These are phyloP conservation scores for Ploceus nigricollis DNA, from an alignment of 2,113 vertebrate genomes.

Conservation along the genomic window DNA sequence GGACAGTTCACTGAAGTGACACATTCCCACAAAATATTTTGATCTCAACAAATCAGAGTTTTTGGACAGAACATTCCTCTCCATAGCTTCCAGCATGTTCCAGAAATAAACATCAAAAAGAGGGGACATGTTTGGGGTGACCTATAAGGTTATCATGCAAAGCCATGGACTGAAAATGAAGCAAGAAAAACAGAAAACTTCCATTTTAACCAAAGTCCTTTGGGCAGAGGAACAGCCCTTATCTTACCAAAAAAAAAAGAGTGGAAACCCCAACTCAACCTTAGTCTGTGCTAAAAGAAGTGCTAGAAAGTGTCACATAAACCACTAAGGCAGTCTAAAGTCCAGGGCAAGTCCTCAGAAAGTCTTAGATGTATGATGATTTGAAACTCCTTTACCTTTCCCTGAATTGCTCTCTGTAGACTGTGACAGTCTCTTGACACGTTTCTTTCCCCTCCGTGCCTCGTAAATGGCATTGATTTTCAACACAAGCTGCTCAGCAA, in stretches of 20 bases:
- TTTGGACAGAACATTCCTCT: slow-evolving; percentile 26
- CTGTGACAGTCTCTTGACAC: slow-evolving; percentile 91
- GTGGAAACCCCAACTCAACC: background rate
- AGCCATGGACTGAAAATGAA: background rate
- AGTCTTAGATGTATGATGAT: background rate
- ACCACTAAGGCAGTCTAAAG: background rate
- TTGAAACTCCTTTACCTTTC: slow-evolving; percentile 78
- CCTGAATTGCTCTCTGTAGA: slow-evolving; percentile 90
- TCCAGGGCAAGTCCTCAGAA: background rate
- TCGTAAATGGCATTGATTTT: slow-evolving; percentile 95
- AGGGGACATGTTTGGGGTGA: background rate
- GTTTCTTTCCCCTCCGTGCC: slow-evolving; percentile 91
- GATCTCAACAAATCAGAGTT: slow-evolving; percentile 19
- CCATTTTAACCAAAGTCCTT: background rate
- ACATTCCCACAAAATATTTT: slow-evolving; percentile 3
- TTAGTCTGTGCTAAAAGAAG: background rate
- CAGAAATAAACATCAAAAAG: slow-evolving; percentile 49
- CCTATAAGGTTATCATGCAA: slow-evolving; percentile 2
- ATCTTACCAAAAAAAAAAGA: background rate
- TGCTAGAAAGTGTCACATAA: background rate
- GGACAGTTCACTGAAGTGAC: background rate
- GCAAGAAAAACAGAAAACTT: background rate
- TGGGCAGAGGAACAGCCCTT: background rate
- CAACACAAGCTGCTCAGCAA: slow-evolving; percentile 84
- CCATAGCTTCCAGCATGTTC: background rate